Evolutionary conservation across 2,113 vertebrate species (phyloP), one percentile per base, ranked within the genome.

Genomic region (Pseudopipra pipra): DNA sequence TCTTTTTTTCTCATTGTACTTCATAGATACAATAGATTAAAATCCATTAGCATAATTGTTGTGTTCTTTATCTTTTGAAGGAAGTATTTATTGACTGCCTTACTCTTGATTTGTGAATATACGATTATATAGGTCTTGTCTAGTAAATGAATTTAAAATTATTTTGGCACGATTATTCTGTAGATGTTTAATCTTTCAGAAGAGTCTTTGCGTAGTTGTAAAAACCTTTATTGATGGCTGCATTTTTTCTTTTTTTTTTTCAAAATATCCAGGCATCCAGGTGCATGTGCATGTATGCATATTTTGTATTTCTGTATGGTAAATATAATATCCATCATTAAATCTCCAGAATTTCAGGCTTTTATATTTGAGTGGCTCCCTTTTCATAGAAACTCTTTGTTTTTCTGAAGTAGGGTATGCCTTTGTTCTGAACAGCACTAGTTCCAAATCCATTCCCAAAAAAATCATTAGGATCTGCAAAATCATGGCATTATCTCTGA

Each of bases 251-350:
- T 1, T 61, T 30, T 43, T 43, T 58, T 56, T 65, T 61, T 15
- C 3, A 17, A 77, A 46, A 68, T 73, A 7, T 49, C 28, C 9
- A 31, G 14, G 35, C 11, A 27, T 43, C 15, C 24, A 33, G 21
- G 31, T 23, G 8, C 27, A 43, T 23, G 9, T 12, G 17, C 0
- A 3, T 5, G 2, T 25, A 3, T 56, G 7, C 8, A 35, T 28
- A 37, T 9, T 35, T 14, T 33, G 19, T 3, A 1, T 17, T 20
- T 73, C 89, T 14, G 14, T 68, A 55, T 35, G 15, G 39, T 22
- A 61, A 86, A 27, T 7, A 46, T 20, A 65, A 18, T 25, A 46
- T 22, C 11, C 0, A 0, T 28, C 11, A 35, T 41, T 75, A 87
- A 16, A 23, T 17, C 14, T 47, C 25, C 12, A 41, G 46, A 81